Conservation (phyloP, 2,797 vertebrate genomes). For the Alosa sapidissima region DNA sequence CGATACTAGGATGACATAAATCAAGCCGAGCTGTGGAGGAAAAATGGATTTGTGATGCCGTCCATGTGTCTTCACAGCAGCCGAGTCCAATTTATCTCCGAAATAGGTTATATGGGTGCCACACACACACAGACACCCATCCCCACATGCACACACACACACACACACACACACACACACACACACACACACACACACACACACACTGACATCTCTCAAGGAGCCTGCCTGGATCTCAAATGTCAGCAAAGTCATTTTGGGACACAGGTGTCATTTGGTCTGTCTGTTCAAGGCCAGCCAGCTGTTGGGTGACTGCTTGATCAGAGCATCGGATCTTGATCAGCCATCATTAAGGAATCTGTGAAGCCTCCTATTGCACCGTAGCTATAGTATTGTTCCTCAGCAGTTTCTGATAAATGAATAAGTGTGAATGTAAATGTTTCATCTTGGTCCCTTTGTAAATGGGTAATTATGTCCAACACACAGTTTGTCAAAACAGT, state of each 20-base stretch:
- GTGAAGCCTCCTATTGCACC: neutral
- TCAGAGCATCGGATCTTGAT: neutral
- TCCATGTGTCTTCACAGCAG: constrained; percentile 31
- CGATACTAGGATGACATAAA: constrained; percentile 36
- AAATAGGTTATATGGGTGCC: constrained; percentile 22
- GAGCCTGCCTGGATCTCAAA: constrained; percentile 16
- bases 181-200: neutral
- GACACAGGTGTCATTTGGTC: constrained; percentile 5
- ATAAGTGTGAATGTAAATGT: no score
- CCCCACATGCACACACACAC: constrained; percentile 17
- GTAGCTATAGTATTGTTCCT: no score
- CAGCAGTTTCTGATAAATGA: no score
- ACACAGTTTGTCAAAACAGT: neutral
- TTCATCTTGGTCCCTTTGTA: neutral
- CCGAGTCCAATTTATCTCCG: constrained; percentile 28
- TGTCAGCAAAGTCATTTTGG: neutral
- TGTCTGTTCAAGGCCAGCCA: neutral
- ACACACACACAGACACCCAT: constrained; percentile 27
- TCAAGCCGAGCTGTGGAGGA: constrained; percentile 37
- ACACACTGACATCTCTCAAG: neutral
- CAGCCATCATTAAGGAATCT: neutral
- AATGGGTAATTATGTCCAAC: neutral
- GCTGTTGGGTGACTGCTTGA: neutral
- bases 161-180: constrained; percentile 17
- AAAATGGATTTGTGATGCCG: constrained; percentile 44